Base-by-base conservation (phyloP, 2,113 vertebrate species). In the Phyllostomus discolor region DNA sequence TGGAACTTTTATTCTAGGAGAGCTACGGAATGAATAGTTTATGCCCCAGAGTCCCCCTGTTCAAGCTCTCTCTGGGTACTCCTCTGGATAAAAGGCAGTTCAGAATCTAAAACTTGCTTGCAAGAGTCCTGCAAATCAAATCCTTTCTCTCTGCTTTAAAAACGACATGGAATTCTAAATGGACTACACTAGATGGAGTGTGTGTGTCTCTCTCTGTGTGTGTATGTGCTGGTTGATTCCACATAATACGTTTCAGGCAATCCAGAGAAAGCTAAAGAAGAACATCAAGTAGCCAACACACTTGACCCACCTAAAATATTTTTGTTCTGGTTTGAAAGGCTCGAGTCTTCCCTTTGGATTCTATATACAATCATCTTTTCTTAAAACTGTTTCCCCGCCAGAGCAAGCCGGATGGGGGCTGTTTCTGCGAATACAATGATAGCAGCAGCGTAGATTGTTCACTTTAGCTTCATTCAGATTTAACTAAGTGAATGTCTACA, bases 401-500 rank as follows among this genome's bases (percentile, higher is more conserved):
- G 6, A 35, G 38, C n/a, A 31, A n/a, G 85, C 91, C 17, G 70
- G 90, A 76, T 91, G 89, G 94, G 73, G 80, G 92, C 75, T 92
- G 59, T 82, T 97, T 94, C 95, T 83, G 86, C 35, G 64, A 98
- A 94, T 62, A 96, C 91, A 97, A 97, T 98, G 96, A 96, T 20
- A 54, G 52, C 67, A 95, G 95, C 11, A 67, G 89, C 64, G 20
- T 75, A 92, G 93, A 98, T 85, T 96, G 96, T 96, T 98, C 98
- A 95, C 92, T 98, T 98, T 98, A 94, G 96, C 96, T 98, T 98
- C 98, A 97, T 97, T 98, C 98, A 98, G 95, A 97, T 98, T 98
- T 98, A 98, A 98, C 98, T 98, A 98, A 98, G 97, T 22, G 94
- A 98, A 97, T 95, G 98, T 98, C 98, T 98, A 93, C 82, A 76